Percentiles rank a stretch among this genome's conserved stretches.
These are phyloP conservation scores for Panorpa germanica DNA, from an alignment of 2,888 invertebrate species.

Conservation along the genomic window DNA sequence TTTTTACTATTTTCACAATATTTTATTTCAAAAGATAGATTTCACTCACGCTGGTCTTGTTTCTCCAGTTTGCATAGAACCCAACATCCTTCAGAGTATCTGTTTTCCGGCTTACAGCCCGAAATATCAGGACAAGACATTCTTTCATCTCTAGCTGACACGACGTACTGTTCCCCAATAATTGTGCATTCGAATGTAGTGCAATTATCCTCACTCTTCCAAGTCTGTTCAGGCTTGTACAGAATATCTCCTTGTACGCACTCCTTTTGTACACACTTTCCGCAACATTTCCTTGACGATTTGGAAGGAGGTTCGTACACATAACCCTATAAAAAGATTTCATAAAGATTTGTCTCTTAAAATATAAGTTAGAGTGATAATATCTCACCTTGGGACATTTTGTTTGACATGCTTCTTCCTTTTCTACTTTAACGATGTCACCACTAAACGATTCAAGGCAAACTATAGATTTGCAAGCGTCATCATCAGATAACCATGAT, in stretches of 20 bases:
- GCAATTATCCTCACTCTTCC: constrained; percentile 45
- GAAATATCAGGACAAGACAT: constrained; percentile 46
- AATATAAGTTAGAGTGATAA: neutral
- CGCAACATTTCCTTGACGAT: constrained; percentile 35
- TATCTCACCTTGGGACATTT: constrained; percentile 22
- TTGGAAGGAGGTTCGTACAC: constrained; percentile 25
- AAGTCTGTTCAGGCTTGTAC: constrained; percentile 30
- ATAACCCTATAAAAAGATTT: constrained; percentile 30
- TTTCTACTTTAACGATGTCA: constrained; percentile 23
- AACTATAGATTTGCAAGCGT: constrained; percentile 31
- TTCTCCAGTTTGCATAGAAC: constrained; percentile 36
- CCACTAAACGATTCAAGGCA: constrained; percentile 26
- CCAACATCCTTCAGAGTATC: constrained; percentile 48
- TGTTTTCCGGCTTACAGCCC: constrained; percentile 32
- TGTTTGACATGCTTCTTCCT: constrained; percentile 25
- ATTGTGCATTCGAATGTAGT: constrained; percentile 34
- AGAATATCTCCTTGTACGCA: constrained; percentile 32
- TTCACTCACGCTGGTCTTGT: constrained; percentile 24
- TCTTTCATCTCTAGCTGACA: constrained; percentile 28
- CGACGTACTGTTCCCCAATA: constrained; percentile 28
- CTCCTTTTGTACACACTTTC: constrained; percentile 35
- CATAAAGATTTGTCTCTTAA: constrained; percentile 1
- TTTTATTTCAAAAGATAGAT: constrained; percentile 11
- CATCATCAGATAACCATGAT: constrained; percentile 24
- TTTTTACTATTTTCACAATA: neutral